phyloP scores from a whole-genome alignment of 1,140 invertebrate genomes.

The Acromyrmex charruanus region DNA sequence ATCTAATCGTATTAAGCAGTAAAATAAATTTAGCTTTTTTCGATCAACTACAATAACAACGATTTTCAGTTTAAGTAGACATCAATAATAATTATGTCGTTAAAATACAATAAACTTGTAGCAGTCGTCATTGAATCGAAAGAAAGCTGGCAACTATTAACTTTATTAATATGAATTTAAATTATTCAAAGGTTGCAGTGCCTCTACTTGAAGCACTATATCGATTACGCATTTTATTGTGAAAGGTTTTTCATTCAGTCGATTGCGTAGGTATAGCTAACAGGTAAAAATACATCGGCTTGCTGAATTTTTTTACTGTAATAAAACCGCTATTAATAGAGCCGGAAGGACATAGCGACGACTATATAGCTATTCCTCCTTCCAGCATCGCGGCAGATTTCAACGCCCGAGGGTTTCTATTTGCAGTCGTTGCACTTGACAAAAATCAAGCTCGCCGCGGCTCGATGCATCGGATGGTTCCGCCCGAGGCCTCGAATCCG shows the following conservation, averaged over 20 bases:
- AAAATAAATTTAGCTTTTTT: constrained; percentile 6
- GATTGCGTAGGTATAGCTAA: not conserved
- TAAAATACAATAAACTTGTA: not conserved
- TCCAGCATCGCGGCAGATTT: not conserved
- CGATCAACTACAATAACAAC: not conserved
- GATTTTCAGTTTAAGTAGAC: not conserved
- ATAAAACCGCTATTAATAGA: constrained; percentile 54
- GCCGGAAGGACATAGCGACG: constrained; percentile 44
- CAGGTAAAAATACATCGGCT: constrained; percentile 20
- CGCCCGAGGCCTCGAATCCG: constrained; percentile 20
- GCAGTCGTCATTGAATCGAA: not conserved
- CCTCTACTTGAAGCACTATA: not conserved
- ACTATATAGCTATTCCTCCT: not conserved
- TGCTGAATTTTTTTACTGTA: constrained; percentile 35
- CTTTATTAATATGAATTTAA: not conserved
- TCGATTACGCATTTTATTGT: constrained; percentile 11
- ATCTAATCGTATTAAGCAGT: not conserved
- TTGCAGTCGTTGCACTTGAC: constrained; percentile 67
- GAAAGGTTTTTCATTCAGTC: constrained; percentile 28
- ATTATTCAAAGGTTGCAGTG: not conserved
- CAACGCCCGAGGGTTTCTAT: constrained; percentile 41
- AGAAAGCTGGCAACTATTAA: not conserved
- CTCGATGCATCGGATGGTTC: not conserved
- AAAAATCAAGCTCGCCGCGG: constrained; percentile 71
- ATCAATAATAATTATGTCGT: not conserved